Base-by-base conservation (phyloP, 2,888 invertebrate genomes). In the Eupithecia vulgata region DNA sequence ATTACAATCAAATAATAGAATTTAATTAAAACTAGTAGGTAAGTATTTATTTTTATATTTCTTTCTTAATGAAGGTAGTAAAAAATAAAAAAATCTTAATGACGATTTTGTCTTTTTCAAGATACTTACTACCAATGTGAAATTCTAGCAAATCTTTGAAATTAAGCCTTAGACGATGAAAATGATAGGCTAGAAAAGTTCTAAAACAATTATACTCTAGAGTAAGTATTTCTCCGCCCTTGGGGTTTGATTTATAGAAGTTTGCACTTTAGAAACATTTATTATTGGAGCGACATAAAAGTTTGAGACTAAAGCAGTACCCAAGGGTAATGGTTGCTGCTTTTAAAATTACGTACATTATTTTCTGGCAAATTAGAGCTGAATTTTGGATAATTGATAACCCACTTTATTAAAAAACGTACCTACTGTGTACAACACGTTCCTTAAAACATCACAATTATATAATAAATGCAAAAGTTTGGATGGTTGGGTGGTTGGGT, bases 231-330 rank as follows among this genome's bases (percentile, higher is more conserved):
- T 10, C 52, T 21, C 12, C 12, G 57, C 57, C 57, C 57, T 57
- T 25, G 57, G 57, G 57, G 34, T 62, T 34, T 35, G 35, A 35
- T 35, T 62, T 35, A 35, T 62, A 62, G 35, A 62, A 61, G 34
- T 61, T 57, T 57, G 57, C 57, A 57, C 57, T 57, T 57, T 57
- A 57, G 57, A 57, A 57, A 25, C 57, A 57, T 57, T 57, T 57
- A 57, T 57, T 57, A 57, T 57, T 57, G 57, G 57, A 13, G 25
- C 57, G 57, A 25, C 57, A 57, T 57, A 57, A 57, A 57, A 57
- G 57, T 57, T 57, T 57, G 12, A 57, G 25, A 25, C 12, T 25
- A 25, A 25, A 57, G 57, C 1, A 12, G 12, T 52, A 1, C 57
- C 57, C 57, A 25, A 21, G 21, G 21, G 52, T 10, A 25, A n/a